Percentiles rank a stretch among this genome's conserved stretches.
Evolutionary conservation across 2,888 invertebrate genomes (phyloP).

Genomic region (Aphodius granarius): DNA sequence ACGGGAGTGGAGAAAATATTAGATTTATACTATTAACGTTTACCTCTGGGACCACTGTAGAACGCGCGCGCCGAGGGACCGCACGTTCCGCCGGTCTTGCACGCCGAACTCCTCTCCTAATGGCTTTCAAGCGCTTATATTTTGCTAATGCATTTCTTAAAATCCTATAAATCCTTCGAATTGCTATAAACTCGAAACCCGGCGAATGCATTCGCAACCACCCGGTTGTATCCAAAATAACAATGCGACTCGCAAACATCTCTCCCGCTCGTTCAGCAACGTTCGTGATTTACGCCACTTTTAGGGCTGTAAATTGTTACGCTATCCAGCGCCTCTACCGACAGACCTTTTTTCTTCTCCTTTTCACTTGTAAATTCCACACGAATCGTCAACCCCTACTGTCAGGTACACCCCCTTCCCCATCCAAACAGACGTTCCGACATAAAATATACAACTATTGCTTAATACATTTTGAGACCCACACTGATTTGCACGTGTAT

Average conservation of each 20-base stretch:
- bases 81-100: slow-evolving; percentile 31
- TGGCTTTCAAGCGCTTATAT: slow-evolving; percentile 46
- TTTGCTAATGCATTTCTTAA: slow-evolving; percentile 47
- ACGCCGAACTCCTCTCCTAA: slow-evolving; percentile 41
- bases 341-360: slow-evolving; percentile 18
- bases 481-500: too few species aligned
- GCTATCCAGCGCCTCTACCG: slow-evolving; percentile 9
- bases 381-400: slow-evolving; percentile 13
- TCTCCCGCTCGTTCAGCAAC: slow-evolving; percentile 28
- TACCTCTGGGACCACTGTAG: slow-evolving; percentile 35
- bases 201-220: slow-evolving; percentile 24
- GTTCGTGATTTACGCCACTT: slow-evolving; percentile 35
- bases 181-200: slow-evolving; percentile 37
- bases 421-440: slow-evolving; percentile 28
- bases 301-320: slow-evolving; percentile 31
- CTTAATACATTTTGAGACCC: not conserved
- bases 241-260: slow-evolving; percentile 38
- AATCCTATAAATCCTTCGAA: slow-evolving; percentile 44
- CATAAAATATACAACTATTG: slow-evolving; percentile 23
- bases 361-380: slow-evolving; percentile 26
- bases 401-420: slow-evolving; percentile 31
- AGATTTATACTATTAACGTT: slow-evolving; percentile 40
- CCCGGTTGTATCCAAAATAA: slow-evolving; percentile 40
- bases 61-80: slow-evolving; percentile 27
- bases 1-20: slow-evolving; percentile 37